Evolutionary conservation across 2,797 vertebrate genomes (phyloP).

Genomic region (Hirundo rustica): DNA sequence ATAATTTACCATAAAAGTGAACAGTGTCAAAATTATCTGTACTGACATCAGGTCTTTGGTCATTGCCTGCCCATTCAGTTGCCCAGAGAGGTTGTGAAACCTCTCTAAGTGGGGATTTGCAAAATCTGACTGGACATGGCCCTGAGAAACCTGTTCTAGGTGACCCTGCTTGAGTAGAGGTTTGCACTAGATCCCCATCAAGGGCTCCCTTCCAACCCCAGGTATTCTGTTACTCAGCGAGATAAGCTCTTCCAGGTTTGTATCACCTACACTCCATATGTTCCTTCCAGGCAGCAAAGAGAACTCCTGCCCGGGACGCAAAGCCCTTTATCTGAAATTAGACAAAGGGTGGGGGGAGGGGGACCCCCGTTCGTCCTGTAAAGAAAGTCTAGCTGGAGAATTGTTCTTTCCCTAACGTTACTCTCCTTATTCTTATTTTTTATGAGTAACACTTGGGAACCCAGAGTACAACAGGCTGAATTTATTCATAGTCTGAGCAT

Average conservation of each 20-base stretch:
- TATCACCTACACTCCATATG: background rate
- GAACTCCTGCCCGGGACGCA: background rate
- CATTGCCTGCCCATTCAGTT: background rate
- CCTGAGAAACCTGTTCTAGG: background rate
- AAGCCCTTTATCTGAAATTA: background rate
- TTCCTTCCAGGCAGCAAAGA: background rate
- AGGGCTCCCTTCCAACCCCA: background rate
- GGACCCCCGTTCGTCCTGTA: background rate
- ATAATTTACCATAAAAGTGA: background rate
- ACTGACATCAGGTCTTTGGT: background rate
- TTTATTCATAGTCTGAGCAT: constrained; percentile 40
- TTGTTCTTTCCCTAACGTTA: constrained; percentile 33
- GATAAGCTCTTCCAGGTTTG: background rate
- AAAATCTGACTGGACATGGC: background rate
- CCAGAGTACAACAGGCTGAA: background rate
- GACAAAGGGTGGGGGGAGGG: background rate
- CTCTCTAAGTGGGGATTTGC: background rate
- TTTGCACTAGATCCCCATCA: background rate
- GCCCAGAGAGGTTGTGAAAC: background rate
- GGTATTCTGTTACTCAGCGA: background rate
- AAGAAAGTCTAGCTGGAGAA: constrained; percentile 13
- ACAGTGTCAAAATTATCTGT: background rate
- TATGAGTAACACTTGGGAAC: constrained; percentile 27
- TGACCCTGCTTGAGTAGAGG: background rate
- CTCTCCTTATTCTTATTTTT: constrained; percentile 31